A percentile compares a stretch with the other conserved stretches of the same genome.
phyloP scores from a whole-genome alignment of 2,888 invertebrate species.

The Thecophora atra region DNA sequence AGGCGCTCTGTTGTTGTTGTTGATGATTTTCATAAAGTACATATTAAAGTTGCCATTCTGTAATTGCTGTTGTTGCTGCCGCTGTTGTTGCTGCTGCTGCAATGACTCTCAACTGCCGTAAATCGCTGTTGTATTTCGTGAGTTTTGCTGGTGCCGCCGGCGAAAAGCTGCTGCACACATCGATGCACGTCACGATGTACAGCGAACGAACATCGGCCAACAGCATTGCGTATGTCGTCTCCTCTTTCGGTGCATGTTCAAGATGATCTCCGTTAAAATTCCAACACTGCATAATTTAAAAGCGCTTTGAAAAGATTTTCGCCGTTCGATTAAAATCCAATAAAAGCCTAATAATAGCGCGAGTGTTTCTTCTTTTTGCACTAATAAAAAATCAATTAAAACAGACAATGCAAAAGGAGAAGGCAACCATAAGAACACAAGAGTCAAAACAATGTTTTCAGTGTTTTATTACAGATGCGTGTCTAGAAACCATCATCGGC shows the following conservation, averaged over 20 bases:
- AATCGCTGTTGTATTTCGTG: background rate
- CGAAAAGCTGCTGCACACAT: background rate
- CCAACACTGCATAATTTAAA: conserved; percentile 7
- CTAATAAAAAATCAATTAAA: no score
- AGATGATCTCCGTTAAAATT: background rate
- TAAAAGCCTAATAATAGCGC: conserved; percentile 31
- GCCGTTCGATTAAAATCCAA: conserved; percentile 30
- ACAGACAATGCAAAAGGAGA: no score
- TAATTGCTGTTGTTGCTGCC: background rate
- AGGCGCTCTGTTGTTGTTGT: background rate
- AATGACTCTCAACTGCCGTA: background rate
- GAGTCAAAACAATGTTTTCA: no score
- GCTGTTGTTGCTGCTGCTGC: background rate
- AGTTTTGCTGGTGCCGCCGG: background rate
- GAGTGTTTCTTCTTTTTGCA: background rate
- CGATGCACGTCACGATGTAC: background rate
- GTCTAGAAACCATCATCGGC: no score
- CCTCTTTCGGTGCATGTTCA: background rate
- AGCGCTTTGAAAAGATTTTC: conserved; percentile 11
- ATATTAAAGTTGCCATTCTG: background rate
- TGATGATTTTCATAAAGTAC: background rate
- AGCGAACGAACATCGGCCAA: background rate
- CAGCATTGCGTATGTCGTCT: background rate
- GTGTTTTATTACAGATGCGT: no score
- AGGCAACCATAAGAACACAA: no score